Base-by-base conservation (phyloP, 2,888 invertebrate genomes). In the Teleiodes luculella region DNA sequence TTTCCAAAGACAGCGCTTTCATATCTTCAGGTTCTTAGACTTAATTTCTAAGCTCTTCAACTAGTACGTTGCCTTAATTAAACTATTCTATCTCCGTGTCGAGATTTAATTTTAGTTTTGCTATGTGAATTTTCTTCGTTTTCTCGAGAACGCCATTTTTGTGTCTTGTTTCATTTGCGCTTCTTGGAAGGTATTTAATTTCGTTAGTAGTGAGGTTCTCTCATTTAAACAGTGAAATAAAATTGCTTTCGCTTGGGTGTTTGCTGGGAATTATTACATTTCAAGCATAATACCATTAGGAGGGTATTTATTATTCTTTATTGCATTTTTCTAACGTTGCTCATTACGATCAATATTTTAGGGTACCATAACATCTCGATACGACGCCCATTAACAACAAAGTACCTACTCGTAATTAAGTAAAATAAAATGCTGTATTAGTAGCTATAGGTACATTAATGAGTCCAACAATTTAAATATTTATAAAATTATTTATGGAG, bases 81-180 rank as follows among this genome's bases (percentile, higher is more conserved):
- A 57, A 54, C 56, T 54, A 54, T 51, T 53, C 45, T 48, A 48
- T 48, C 52, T 54, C 28, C 39, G 28, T 30, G 3, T 35, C 18
- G 3, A 48, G 48, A 54, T 57, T 57, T 54, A 41, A 57, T 57
- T 54, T 54, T n/a, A 35, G 48, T 45, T 43, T 49, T 56, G 20
- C 54, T 57, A 50, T 54, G 39, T 48, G 47, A 41, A 51, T 56
- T 41, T 56, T 35, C 20, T 56, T 30, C 52, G 43, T 52, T 52
- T 52, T 30, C 39, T 28, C 54, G 16, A n/a, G 8, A 31, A 18
- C 49, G 20, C 33, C 43, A 49, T 49, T 54, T 54, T 54, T 54
- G 54, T 41, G 39, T 50, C 54, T 28, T 39, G 37, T 46, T 54
- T 51, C 43, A 54, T 51, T 46, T 50, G 35, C 48, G 24, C 49